These are phyloP conservation scores for Phylloscopus whistleri DNA, from an alignment of 2,113 vertebrate genomes.

Conservation along the genomic window DNA sequence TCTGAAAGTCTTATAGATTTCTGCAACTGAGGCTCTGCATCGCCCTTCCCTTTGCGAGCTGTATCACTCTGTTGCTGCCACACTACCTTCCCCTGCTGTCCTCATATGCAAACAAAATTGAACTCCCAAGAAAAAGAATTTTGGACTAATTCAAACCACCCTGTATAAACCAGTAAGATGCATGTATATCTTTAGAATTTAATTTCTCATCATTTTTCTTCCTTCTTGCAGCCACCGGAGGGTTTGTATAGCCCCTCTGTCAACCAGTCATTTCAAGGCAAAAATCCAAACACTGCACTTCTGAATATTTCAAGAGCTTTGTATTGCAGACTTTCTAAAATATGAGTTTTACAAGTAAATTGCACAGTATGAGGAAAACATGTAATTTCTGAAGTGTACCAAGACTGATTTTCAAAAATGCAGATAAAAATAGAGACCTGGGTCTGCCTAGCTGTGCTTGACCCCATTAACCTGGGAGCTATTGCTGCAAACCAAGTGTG, in stretches of 20 bases:
- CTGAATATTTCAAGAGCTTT: background rate
- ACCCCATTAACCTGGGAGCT: background rate
- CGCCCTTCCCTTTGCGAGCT: background rate
- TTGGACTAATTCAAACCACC: background rate
- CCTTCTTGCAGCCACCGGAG: background rate
- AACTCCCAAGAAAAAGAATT: background rate
- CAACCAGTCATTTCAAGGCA: background rate
- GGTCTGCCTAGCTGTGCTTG: background rate
- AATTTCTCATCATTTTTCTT: background rate
- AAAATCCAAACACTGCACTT: background rate
- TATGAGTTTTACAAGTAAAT: background rate
- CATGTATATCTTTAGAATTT: background rate
- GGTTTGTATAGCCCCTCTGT: background rate
- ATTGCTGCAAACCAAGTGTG: background rate
- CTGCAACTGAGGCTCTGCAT: background rate
- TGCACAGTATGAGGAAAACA: background rate
- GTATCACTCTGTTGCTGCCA: background rate
- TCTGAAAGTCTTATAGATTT: background rate
- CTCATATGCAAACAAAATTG: background rate
- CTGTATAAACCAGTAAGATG: background rate
- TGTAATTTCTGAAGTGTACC: background rate
- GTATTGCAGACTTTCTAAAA: background rate
- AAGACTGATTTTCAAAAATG: background rate
- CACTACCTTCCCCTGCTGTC: background rate
- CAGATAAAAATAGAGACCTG: background rate